A percentile compares a stretch with the other conserved stretches of the same genome.
phyloP scores from a whole-genome alignment of 2,113 vertebrate species.

The Sisor rabdophorus region DNA sequence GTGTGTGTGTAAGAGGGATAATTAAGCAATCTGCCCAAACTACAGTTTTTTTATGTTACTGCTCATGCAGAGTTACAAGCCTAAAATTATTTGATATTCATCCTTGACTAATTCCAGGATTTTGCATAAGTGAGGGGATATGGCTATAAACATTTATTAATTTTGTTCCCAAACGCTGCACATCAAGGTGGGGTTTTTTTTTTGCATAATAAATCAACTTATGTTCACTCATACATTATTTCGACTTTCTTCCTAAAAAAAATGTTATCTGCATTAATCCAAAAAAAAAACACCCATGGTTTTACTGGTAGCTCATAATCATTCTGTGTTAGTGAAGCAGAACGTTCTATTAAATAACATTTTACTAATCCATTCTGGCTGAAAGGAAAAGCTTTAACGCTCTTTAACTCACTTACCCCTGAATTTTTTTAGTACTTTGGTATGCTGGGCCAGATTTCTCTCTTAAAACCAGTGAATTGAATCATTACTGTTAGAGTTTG shows the following conservation, averaged over 20 bases:
- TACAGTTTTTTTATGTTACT: background rate
- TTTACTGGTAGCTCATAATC: background rate
- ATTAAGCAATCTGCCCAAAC: background rate
- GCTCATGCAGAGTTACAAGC: background rate
- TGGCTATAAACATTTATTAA: background rate
- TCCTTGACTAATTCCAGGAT: background rate
- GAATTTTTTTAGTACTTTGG: constrained; percentile 19
- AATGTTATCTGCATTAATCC: background rate
- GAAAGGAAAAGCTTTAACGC: background rate
- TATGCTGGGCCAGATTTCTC: constrained; percentile 19
- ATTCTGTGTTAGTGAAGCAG: background rate
- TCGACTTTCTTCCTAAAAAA: background rate
- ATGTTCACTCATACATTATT: background rate
- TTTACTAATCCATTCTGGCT: constrained; percentile 5
- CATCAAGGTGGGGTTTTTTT: background rate
- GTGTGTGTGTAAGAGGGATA: no score
- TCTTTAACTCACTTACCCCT: background rate
- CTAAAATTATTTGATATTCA: background rate
- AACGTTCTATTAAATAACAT: constrained; percentile 8
- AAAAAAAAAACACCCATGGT: background rate
- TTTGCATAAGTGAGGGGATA: background rate
- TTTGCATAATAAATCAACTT: background rate
- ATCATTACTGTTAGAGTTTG: constrained; percentile 14
- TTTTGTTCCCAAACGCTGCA: constrained; percentile 1
- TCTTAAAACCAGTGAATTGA: constrained; percentile 22